Conservation (phyloP, 2,888 invertebrate genomes). For the Serrognathus titanus region DNA sequence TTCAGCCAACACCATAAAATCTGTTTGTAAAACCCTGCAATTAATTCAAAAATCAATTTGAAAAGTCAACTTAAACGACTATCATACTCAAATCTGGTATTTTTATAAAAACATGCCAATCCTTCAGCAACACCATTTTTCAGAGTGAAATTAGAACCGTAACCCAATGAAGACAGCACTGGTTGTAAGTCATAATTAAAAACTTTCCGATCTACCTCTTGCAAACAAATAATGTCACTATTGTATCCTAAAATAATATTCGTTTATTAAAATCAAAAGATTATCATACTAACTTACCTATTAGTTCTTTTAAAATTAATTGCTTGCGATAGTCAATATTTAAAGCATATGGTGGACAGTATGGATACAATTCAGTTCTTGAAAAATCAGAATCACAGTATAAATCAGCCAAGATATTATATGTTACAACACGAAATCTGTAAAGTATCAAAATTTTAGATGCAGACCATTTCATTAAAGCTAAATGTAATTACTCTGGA, state of each 20-base stretch:
- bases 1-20: conserved; percentile 59
- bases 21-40: conserved; percentile 53
- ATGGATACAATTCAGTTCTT: conserved; percentile 70
- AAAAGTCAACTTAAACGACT: conserved; percentile 1
- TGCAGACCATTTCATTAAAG: conserved; percentile 22
- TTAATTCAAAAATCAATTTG: conserved; percentile 12
- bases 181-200: conserved; percentile 66
- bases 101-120: conserved; percentile 71
- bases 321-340: conserved; percentile 84
- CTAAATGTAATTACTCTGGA: conserved; percentile 52
- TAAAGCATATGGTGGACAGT: conserved; percentile 80
- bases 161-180: conserved; percentile 55
- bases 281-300: conserved; percentile 52
- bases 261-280: neutral
- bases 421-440: conserved; percentile 77
- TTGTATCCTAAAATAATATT: conserved; percentile 68
- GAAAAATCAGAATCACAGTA: conserved; percentile 85
- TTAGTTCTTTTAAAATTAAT: conserved; percentile 76
- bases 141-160: conserved; percentile 61
- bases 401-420: conserved; percentile 88
- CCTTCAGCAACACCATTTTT: conserved; percentile 82
- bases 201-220: conserved; percentile 85
- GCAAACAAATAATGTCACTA: conserved; percentile 84
- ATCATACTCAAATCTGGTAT: conserved; percentile 62
- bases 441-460: conserved; percentile 31